phyloP scores from a whole-genome alignment of 2,113 vertebrate species.

The Bufo gargarizans region DNA sequence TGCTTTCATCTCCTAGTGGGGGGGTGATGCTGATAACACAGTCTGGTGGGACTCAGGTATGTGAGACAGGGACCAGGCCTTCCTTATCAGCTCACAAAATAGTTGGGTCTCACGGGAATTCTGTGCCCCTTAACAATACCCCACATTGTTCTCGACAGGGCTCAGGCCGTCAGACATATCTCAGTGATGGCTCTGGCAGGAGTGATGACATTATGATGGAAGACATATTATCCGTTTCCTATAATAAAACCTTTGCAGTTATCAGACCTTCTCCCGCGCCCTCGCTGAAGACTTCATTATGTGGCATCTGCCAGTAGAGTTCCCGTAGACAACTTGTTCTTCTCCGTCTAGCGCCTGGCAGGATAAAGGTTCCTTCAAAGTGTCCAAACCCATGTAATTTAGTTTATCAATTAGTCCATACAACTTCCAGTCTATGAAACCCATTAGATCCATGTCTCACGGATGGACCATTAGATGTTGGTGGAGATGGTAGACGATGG shows the following conservation, averaged over 20 bases:
- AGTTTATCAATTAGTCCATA: background rate
- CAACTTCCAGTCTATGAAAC: background rate
- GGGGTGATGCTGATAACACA: conserved; percentile 2
- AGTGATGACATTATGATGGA: conserved; percentile 9
- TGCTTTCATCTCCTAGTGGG: conserved; percentile 29
- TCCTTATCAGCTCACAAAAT: conserved; percentile 24
- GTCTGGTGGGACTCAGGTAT: conserved; percentile 37
- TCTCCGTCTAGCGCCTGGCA: background rate
- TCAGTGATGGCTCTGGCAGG: background rate
- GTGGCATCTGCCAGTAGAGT: background rate
- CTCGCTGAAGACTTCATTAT: background rate
- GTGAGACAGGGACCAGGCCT: conserved; percentile 4
- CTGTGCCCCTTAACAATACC: conserved; percentile 28
- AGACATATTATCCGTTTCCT: background rate
- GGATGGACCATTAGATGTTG: background rate
- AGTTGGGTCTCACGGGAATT: conserved; percentile 43
- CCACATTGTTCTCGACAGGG: conserved; percentile 4
- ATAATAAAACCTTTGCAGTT: background rate
- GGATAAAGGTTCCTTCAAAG: background rate
- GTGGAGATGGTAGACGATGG: background rate
- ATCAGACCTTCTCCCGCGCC: background rate
- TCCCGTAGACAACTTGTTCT: background rate
- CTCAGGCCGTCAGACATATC: background rate
- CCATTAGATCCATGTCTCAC: background rate
- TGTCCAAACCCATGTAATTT: background rate